Evolutionary conservation across 1,140 invertebrate genomes (phyloP), one percentile per base, ranked within the genome.

Genomic region (Sycophaga agraensis): DNA sequence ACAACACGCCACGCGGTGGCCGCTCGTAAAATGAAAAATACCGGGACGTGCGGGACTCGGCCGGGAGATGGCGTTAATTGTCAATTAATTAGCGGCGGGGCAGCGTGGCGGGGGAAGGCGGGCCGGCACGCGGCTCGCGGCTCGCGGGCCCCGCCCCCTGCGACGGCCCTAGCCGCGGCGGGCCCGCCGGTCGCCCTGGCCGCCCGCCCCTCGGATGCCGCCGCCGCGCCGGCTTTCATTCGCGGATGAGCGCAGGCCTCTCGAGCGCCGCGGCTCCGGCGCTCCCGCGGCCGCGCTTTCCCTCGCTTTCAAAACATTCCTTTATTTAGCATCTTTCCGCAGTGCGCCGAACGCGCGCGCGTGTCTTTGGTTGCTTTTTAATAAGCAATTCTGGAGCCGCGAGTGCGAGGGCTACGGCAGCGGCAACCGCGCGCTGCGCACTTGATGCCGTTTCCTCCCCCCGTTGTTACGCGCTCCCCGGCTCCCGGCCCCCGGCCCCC

Each of bases 21-120:
- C 66, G 72, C 69, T 73, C 71, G 74, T 76, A 74, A 77, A 74
- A 75, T 78, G 75, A 76, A 77, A 77, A 78, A 76, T 78, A 73
- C 70, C 68, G 73, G 70, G 66, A 51, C 50, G 42, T 62, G 54
- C 50, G 56, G 37, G 28, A 17, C 60, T 43, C 45, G 37, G 34
- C 45, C 35, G 39, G 22, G 59, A 64, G 66, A 72, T 70, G 58
- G 69, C 60, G 70, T 71, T 74, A 70, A 72, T 73, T 67, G 67
- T 63, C 64, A 73, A 75, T 75, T 74, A 73, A 76, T 75, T 75
- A 74, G 73, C 75, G n/a, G n/a, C n/a, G n/a, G n/a, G n/a, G n/a
- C n/a, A n/a, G n/a, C n/a, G n/a, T n/a, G n/a, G n/a, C n/a, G n/a
- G n/a, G n/a, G n/a, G n/a, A n/a, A n/a, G n/a, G n/a, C 72, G 65